phyloP scores from a whole-genome alignment of 1,140 invertebrate genomes.

The Drosophila insularis region DNA sequence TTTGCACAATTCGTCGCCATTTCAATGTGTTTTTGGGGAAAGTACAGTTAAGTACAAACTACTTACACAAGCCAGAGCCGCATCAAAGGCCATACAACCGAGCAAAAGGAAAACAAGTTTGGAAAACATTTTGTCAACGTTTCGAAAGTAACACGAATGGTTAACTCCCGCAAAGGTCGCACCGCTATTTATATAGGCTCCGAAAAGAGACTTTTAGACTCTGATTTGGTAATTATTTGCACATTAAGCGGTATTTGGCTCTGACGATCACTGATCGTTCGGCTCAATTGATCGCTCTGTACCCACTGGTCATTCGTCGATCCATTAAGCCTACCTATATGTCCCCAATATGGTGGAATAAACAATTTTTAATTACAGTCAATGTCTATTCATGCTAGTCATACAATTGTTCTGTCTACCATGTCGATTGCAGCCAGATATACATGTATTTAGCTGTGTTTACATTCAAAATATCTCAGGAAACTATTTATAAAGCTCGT shows the following conservation, averaged over 20 bases:
- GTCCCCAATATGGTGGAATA: slow-evolving; percentile 17
- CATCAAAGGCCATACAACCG: slow-evolving; percentile 45
- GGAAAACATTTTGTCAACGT: slow-evolving; percentile 46
- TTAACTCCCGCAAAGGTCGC: slow-evolving; percentile 2
- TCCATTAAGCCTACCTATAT: slow-evolving; percentile 50
- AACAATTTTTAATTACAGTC: slow-evolving; percentile 49
- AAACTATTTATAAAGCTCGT: slow-evolving; percentile 7
- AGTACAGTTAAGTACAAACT: neutral
- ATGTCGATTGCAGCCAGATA: slow-evolving; percentile 10
- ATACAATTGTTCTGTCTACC: slow-evolving; percentile 8
- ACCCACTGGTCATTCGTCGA: slow-evolving; percentile 28
- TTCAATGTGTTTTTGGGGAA: neutral
- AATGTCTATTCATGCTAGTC: slow-evolving; percentile 11
- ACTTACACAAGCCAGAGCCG: slow-evolving; percentile 74
- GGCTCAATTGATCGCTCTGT: slow-evolving; percentile 67
- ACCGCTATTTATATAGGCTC: slow-evolving; percentile 53
- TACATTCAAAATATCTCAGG: neutral
- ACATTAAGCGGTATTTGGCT: slow-evolving; percentile 65
- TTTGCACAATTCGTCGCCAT: neutral
- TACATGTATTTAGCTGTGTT: neutral
- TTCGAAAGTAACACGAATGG: slow-evolving; percentile 6
- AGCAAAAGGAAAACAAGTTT: slow-evolving; percentile 45
- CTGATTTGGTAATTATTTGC: slow-evolving; percentile 62
- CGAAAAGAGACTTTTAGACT: slow-evolving; percentile 12
- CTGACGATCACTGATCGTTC: slow-evolving; percentile 70